A percentile compares a stretch with the other conserved stretches of the same genome.
Evolutionary conservation across 1,140 invertebrate species (phyloP).

Genomic region (Bombus difficillimus): DNA sequence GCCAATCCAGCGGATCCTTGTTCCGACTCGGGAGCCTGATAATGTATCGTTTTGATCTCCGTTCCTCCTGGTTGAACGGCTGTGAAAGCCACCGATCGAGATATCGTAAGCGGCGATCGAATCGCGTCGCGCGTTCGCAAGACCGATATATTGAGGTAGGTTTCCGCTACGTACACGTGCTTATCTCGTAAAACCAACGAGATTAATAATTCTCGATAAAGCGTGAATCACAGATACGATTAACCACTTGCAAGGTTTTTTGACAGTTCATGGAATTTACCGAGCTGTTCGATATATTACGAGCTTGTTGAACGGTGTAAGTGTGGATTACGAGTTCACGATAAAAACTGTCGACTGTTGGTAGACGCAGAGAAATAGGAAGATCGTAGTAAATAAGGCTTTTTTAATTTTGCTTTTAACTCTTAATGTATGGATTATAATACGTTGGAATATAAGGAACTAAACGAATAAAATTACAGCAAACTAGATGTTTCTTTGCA

Average conservation of each 20-base stretch:
- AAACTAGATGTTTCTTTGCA: background rate
- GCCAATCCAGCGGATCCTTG: background rate
- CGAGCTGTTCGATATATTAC: background rate
- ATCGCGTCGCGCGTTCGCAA: background rate
- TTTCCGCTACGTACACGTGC: background rate
- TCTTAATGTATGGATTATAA: too few relatives aligned
- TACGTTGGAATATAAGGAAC: too few relatives aligned
- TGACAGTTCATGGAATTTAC: background rate
- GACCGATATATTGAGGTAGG: background rate
- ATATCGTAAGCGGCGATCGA: background rate
- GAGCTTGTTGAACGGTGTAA: background rate
- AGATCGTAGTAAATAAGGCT: too few relatives aligned
- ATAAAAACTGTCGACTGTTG: background rate
- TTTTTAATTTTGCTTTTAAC: too few relatives aligned
- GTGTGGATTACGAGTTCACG: background rate
- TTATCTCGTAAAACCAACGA: background rate
- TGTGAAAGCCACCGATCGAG: background rate
- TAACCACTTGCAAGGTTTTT: background rate
- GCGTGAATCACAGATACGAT: constrained; percentile 2
- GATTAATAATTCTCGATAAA: background rate
- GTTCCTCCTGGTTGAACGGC: background rate
- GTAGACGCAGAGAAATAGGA: background rate
- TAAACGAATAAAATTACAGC: background rate
- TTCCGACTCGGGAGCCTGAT: background rate
- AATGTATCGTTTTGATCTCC: background rate